Conservation (phyloP, 2,888 invertebrate species). For the Gryllus longicercus region DNA sequence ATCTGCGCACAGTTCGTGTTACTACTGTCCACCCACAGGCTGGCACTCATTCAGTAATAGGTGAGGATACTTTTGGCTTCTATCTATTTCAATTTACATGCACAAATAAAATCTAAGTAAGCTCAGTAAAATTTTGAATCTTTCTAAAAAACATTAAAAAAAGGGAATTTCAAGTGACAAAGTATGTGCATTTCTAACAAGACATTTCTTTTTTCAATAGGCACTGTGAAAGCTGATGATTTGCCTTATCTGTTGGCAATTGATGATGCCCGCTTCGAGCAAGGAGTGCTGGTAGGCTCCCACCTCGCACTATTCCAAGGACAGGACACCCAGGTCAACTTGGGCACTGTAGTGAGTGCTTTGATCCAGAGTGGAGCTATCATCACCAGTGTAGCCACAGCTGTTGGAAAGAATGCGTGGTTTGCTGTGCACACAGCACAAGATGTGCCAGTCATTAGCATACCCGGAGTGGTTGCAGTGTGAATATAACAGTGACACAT, state of each 20-base stretch:
- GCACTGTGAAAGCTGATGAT: conserved; percentile 45
- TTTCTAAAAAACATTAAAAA: not conserved
- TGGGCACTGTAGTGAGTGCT: conserved; percentile 44
- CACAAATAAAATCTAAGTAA: too few relatives aligned
- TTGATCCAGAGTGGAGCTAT: conserved; percentile 42
- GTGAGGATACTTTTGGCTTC: conserved; percentile 22
- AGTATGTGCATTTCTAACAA: too few relatives aligned
- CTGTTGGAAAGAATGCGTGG: conserved; percentile 43
- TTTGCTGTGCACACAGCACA: conserved; percentile 45
- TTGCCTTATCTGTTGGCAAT: conserved; percentile 45
- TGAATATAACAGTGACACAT: conserved; percentile 20
- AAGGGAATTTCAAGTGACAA: not conserved
- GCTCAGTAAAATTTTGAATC: too few relatives aligned
- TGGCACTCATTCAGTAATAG: conserved; percentile 30
- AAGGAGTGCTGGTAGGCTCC: conserved; percentile 44
- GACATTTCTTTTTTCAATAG: conserved; percentile 39
- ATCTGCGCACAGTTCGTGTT: conserved; percentile 24
- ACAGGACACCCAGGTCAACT: conserved; percentile 36
- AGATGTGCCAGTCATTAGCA: conserved; percentile 21
- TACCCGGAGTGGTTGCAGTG: conserved; percentile 31
- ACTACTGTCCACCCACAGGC: conserved; percentile 25
- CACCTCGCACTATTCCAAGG: conserved; percentile 38
- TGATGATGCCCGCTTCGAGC: conserved; percentile 45
- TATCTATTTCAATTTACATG: too few relatives aligned
- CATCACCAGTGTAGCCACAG: conserved; percentile 44